Base-by-base conservation (phyloP, 1,140 invertebrate species). In the Tribolium castaneum region DNA sequence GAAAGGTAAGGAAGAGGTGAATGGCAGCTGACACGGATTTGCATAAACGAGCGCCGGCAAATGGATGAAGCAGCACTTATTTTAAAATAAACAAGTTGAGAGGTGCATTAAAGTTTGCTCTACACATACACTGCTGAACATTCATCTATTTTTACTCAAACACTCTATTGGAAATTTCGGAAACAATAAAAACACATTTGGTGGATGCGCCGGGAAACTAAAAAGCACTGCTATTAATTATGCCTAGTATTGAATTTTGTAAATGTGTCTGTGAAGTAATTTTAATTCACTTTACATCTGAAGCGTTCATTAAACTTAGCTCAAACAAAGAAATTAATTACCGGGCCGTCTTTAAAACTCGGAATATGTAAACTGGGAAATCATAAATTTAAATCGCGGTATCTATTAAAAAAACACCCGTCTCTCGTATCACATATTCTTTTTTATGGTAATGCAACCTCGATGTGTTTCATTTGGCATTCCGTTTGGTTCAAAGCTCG, bases 391-490 rank as follows among this genome's bases (percentile, higher is more conserved):
- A 45, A 45, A 45, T 45, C 7, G 39, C 39, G 39, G 39, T 45
- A 45, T 45, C 39, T 45, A 45, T 45, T 45, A 45, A 45, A 45
- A 19, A 45, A 45, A 45, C 39, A 45, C 9, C 39, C 39, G n/a
- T 45, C n/a, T 45, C 39, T 10, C 39, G 7, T 9, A 45, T 45
- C 39, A 45, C 39, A 45, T 45, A 45, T 45, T 45, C 59, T 35
- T 66, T 66, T 66, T 62, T 30, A 62, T 62, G 56, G 7, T 25
- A 62, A 62, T 30, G 22, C 56, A 62, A 30, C 13, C 14, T 9
- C 52, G 22, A 62, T 62, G 56, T 25, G 56, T 25, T 22, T 66
- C 59, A 35, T 66, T 66, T 35, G 59, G 30, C 25, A 66, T 66
- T 66, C 59, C 19, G 59, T 66, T 66, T 66, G 59, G n/a, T n/a